Evolutionary conservation across 2,797 vertebrate species (phyloP).

Genomic region (Bradypodion ventrale): DNA sequence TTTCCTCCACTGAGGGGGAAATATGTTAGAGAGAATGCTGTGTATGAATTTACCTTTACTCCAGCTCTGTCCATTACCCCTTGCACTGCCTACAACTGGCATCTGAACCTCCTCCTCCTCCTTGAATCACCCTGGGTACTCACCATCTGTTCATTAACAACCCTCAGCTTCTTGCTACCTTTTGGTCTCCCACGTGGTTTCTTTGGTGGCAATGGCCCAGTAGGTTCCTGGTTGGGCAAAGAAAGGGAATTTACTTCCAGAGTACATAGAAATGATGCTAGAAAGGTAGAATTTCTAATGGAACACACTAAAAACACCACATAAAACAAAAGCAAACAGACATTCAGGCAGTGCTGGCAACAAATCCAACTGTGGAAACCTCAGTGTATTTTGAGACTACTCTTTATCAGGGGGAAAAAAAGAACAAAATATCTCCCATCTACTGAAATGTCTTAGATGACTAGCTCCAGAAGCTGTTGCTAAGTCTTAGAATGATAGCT

Average conservation of each 20-base stretch:
- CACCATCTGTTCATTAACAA: constrained; percentile 42
- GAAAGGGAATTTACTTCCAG: not conserved
- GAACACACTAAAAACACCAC: not conserved
- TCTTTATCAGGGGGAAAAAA: not conserved
- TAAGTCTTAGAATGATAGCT: not conserved
- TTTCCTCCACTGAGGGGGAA: too few relatives aligned
- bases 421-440: not conserved
- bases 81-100: too few relatives aligned
- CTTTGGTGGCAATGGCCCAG: constrained; percentile 43
- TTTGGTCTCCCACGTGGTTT: constrained; percentile 71
- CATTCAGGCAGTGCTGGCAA: not conserved
- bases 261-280: not conserved
- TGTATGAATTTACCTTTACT: too few relatives aligned
- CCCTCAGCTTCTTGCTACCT: constrained; percentile 64
- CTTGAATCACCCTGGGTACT: not conserved
- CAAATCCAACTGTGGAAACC: not conserved
- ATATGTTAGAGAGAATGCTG: too few relatives aligned
- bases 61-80: too few relatives aligned
- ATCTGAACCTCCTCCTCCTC: too few relatives aligned
- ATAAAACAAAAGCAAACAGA: not conserved
- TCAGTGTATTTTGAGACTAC: not conserved
- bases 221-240: constrained; percentile 42
- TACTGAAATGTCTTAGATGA: not conserved
- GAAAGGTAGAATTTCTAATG: not conserved
- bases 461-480: not conserved